These are phyloP conservation scores for Acholoe squamosa DNA, from an alignment of 2,888 invertebrate species.

Conservation along the genomic window DNA sequence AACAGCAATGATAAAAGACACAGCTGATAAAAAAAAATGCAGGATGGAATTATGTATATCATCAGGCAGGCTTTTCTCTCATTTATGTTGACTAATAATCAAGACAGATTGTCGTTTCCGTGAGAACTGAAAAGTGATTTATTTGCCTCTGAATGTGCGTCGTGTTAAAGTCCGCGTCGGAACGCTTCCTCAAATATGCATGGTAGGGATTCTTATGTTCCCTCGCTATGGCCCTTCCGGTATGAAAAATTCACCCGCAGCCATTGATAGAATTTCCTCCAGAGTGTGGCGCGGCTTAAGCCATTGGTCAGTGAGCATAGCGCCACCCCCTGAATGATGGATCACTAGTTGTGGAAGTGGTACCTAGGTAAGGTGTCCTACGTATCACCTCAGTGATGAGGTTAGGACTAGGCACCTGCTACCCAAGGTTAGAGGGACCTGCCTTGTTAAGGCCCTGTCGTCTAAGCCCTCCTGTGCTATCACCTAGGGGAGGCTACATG, in stretches of 20 bases:
- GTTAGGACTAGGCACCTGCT: background rate
- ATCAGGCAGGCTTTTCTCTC: background rate
- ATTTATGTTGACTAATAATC: background rate
- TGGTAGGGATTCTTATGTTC: background rate
- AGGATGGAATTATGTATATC: too few species aligned
- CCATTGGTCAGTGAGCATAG: background rate
- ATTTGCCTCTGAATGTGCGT: background rate
- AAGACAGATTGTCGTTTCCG: background rate
- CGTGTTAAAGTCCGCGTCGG: background rate
- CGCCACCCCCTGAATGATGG: background rate
- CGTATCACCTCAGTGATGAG: background rate
- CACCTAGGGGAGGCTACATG: background rate
- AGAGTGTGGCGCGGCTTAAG: background rate
- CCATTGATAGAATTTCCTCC: background rate
- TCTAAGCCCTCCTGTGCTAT: background rate
- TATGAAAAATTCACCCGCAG: background rate
- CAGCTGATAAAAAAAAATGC: too few species aligned
- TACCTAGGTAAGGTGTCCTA: background rate
- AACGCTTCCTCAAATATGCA: background rate
- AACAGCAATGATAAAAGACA: too few species aligned
- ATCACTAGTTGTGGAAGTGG: background rate
- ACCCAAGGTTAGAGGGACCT: background rate
- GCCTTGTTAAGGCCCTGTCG: background rate
- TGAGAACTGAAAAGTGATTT: background rate
- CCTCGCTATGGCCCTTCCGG: background rate